phyloP scores from a whole-genome alignment of 2,888 invertebrate genomes.

The Andrena chrysosceles region DNA sequence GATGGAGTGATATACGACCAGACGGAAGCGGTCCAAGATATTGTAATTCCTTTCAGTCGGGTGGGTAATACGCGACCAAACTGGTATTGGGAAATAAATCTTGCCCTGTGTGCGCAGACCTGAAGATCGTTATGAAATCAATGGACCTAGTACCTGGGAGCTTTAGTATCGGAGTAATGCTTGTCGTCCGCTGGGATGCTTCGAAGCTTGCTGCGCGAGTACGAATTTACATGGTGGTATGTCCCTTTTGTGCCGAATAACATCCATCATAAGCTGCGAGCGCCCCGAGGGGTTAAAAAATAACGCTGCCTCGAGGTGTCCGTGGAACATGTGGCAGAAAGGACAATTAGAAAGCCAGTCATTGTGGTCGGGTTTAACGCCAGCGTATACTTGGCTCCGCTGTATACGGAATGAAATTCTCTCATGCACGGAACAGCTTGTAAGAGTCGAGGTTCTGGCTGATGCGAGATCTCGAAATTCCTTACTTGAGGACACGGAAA shows the following conservation, averaged over 20 bases:
- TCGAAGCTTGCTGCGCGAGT: too few relatives aligned
- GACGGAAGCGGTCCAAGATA: slow-evolving; percentile 18
- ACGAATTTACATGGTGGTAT: background rate
- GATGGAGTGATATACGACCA: slow-evolving; percentile 25
- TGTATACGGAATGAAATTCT: slow-evolving; percentile 59
- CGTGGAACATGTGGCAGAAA: slow-evolving; percentile 23
- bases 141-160: background rate
- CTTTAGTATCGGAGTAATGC: too few relatives aligned
- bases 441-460: slow-evolving; percentile 37
- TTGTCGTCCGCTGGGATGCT: too few relatives aligned
- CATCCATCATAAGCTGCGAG: background rate
- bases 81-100: slow-evolving; percentile 16
- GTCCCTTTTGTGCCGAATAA: background rate
- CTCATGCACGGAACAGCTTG: slow-evolving; percentile 42
- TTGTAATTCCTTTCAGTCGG: background rate
- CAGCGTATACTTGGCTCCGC: slow-evolving; percentile 21
- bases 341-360: slow-evolving; percentile 43
- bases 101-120: background rate
- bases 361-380: slow-evolving; percentile 25
- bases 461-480: slow-evolving; percentile 70
- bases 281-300: slow-evolving; percentile 37
- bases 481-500: slow-evolving; percentile 72
- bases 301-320: slow-evolving; percentile 19
- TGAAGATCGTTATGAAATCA: background rate
- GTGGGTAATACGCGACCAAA: background rate